Evolutionary conservation across 2,113 vertebrate species (phyloP), one percentile per base, ranked within the genome.

Genomic region (human): DNA sequence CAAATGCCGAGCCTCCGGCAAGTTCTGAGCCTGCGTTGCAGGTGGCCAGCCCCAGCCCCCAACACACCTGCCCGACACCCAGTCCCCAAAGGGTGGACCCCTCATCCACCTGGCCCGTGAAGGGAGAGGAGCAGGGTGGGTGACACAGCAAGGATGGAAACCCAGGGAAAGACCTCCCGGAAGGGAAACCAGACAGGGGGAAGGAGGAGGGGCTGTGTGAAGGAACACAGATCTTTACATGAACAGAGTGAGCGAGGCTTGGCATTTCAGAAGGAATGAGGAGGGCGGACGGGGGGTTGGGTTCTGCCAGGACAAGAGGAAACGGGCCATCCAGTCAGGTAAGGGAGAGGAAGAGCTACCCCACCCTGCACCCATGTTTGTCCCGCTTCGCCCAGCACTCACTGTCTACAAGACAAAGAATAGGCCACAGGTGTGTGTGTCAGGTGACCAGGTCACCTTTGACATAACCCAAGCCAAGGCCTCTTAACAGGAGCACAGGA

Each of bases 221-320:
- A 11, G 16, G 50, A 6, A 1, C 9, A 4, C 20, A 0, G 7
- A 72, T 5, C 40, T 22, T 16, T 1, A 25, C 16, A 45, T 2
- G 45, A 5, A 9, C 17, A 5, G 79, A 35, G 70, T 1, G 57
- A 13, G 81, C 0, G 0, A 68, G 91, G 45, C 11, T 0, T 6
- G 18, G 90, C 66, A 32, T 45, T 13, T 57, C 23, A 3, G 32
- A 32, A 23, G 1, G 40, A n/a, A 38, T 4, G 12, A 12, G 43
- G 38, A 40, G 8, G 52, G 38, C 0, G 0, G 32, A 52, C 3
- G 45, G 59, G 52, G 43, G 17, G 6, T 2, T 5, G 13, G 43
- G 50, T 7, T 30, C 70, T 2, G 12, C 7, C 7, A 43, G 20
- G 18, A 35, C 52, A 18, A 55, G 14, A 86, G 66, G 66, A 18